Conservation (phyloP, 2,113 vertebrate genomes). For the Alosa alosa region DNA sequence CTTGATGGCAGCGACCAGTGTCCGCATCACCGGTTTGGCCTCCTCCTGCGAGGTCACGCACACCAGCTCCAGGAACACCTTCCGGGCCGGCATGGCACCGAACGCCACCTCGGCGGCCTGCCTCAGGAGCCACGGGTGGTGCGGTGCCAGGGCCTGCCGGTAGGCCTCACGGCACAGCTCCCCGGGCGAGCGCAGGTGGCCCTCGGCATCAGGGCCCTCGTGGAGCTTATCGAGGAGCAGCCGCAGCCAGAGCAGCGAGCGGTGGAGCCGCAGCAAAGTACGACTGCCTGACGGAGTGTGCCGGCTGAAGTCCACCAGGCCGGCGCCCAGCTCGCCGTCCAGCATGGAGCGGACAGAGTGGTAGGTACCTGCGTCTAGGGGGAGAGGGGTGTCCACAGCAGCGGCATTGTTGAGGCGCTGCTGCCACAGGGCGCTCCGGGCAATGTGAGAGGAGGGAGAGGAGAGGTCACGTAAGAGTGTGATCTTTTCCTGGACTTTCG, state of each 20-base stretch:
- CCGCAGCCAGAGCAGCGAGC: slow-evolving; percentile 71
- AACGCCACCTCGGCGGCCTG: slow-evolving; percentile 74
- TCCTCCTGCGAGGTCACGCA: slow-evolving; percentile 59
- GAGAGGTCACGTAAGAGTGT: slow-evolving; percentile 54
- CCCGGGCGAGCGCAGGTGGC: slow-evolving; percentile 36
- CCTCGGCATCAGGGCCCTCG: slow-evolving; percentile 28
- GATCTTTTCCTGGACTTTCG: slow-evolving; percentile 65
- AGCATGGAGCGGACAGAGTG: slow-evolving; percentile 64
- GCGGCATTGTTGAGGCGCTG: neutral
- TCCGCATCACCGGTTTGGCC: slow-evolving; percentile 58
- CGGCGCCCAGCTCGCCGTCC: slow-evolving; percentile 54
- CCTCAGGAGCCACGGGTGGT: slow-evolving; percentile 79
- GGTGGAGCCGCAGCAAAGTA: slow-evolving; percentile 69
- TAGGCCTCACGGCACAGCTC: slow-evolving; percentile 74
- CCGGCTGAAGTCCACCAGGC: slow-evolving; percentile 52
- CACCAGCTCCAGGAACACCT: slow-evolving; percentile 68
- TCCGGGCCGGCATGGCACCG: slow-evolving; percentile 69
- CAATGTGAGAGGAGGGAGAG: neutral
- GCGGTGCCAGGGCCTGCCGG: slow-evolving; percentile 66
- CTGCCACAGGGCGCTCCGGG: neutral
- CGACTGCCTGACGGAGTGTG: slow-evolving; percentile 59
- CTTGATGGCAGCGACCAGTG: slow-evolving; percentile 57
- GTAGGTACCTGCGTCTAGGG: slow-evolving; percentile 50
- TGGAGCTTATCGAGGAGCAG: slow-evolving; percentile 66
- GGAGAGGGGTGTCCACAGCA: neutral